Conservation (phyloP, 2,113 vertebrate species). For the Elanoides forficatus region DNA sequence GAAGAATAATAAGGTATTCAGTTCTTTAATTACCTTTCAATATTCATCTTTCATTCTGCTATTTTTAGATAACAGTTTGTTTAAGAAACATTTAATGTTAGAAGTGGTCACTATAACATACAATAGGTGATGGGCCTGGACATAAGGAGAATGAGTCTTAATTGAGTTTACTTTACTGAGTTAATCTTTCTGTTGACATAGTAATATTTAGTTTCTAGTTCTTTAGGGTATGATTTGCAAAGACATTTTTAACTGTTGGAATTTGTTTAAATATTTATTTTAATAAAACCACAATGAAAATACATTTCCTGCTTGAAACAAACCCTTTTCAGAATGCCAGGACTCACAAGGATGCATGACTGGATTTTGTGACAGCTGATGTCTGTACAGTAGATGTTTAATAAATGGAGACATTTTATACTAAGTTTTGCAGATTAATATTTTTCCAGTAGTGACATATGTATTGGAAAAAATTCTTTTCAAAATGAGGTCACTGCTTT, state of each 20-base stretch:
- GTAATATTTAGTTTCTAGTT: neutral
- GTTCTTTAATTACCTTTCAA: neutral
- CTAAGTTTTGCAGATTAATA: constrained; percentile 59
- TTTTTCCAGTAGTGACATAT: constrained; percentile 55
- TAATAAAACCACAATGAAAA: constrained; percentile 41
- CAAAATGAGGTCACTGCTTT: constrained; percentile 61
- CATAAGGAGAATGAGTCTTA: neutral
- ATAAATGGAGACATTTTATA: constrained; percentile 57
- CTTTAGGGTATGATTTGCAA: neutral
- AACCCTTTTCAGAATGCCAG: constrained; percentile 1
- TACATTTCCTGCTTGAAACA: constrained; percentile 16
- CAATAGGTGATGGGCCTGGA: neutral
- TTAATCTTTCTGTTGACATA: neutral
- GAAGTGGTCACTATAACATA: neutral
- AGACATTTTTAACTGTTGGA: neutral
- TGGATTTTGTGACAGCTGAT: constrained; percentile 58
- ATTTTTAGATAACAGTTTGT: neutral
- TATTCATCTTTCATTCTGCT: neutral
- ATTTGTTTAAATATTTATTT: constrained; percentile 41
- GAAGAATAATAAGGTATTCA: neutral
- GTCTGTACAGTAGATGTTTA: constrained; percentile 46
- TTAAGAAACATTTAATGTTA: neutral
- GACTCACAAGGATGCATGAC: neutral
- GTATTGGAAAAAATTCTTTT: constrained; percentile 37
- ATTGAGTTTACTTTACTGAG: neutral